Percentiles rank a stretch among this genome's conserved stretches.
These are phyloP conservation scores for Drosophila recens DNA, from an alignment of 2,888 invertebrate genomes.

Conservation along the genomic window DNA sequence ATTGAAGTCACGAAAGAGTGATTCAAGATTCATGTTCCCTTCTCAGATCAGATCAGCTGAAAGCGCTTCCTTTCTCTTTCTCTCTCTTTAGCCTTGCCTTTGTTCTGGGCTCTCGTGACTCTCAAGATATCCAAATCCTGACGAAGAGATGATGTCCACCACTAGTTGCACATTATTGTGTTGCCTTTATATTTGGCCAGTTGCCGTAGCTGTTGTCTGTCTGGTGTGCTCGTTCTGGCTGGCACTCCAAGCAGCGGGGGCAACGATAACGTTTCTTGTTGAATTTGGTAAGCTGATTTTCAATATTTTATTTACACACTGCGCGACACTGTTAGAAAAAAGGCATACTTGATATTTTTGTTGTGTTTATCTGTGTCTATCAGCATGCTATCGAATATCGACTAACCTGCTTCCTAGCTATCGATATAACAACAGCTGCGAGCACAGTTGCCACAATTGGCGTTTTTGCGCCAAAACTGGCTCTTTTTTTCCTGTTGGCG, in stretches of 20 bases:
- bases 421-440: constrained; percentile 26
- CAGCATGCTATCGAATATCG: constrained; percentile 36
- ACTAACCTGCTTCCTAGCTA: not conserved
- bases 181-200: constrained; percentile 2
- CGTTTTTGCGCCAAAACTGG: too few species aligned
- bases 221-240: not conserved
- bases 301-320: constrained; percentile 36
- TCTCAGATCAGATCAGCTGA: not conserved
- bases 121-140: constrained; percentile 23
- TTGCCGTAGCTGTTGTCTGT: not conserved
- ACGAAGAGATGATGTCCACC: constrained; percentile 30
- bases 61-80: not conserved
- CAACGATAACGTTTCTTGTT: not conserved
- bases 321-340: constrained; percentile 27
- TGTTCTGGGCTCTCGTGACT: constrained; percentile 11
- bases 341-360: constrained; percentile 35
- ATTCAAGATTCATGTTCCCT: constrained; percentile 92
- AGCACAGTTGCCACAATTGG: too few species aligned
- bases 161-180: constrained; percentile 74
- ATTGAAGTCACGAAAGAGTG: constrained; percentile 95
- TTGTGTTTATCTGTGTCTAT: constrained; percentile 50
- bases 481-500: too few species aligned
- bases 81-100: not conserved
- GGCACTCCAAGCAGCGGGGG: not conserved
- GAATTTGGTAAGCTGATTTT: constrained; percentile 5